Conservation (phyloP, 2,797 vertebrate genomes). For the Neosilurus hyrtlii region DNA sequence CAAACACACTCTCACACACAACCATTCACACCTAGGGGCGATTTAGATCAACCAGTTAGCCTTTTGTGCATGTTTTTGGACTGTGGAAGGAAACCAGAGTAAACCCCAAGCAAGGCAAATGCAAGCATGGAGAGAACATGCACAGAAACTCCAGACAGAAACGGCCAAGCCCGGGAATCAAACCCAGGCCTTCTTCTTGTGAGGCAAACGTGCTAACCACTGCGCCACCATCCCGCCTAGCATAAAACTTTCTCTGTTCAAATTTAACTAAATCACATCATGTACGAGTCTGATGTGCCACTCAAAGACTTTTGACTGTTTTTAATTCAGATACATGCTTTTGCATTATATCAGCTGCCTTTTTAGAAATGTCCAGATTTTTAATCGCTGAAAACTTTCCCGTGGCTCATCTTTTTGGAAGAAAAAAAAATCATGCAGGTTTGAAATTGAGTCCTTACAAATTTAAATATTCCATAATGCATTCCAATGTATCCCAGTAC, state of each 20-base stretch:
- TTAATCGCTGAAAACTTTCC: not conserved
- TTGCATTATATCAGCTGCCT: not conserved
- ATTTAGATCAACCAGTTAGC: too few species aligned
- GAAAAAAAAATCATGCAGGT: not conserved
- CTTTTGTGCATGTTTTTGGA: too few species aligned
- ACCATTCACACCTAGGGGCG: too few species aligned
- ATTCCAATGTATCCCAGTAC: not conserved
- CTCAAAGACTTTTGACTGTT: constrained; percentile 5
- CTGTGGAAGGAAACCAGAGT: too few species aligned
- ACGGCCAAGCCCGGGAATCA: too few species aligned
- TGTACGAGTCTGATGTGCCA: not conserved
- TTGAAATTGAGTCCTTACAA: not conserved
- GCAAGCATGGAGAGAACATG: too few species aligned
- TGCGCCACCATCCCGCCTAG: too few species aligned
- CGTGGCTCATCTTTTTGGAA: not conserved
- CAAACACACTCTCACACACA: too few species aligned
- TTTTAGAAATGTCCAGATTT: not conserved
- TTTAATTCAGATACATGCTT: not conserved
- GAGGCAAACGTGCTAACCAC: too few species aligned
- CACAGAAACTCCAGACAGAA: too few species aligned
- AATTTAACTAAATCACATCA: not conserved
- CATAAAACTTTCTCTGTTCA: not conserved
- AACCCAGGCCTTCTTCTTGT: too few species aligned
- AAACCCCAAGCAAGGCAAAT: too few species aligned
- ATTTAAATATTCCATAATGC: not conserved